Conservation (phyloP, 2,797 vertebrate species). For the Muscicapa comitata region DNA sequence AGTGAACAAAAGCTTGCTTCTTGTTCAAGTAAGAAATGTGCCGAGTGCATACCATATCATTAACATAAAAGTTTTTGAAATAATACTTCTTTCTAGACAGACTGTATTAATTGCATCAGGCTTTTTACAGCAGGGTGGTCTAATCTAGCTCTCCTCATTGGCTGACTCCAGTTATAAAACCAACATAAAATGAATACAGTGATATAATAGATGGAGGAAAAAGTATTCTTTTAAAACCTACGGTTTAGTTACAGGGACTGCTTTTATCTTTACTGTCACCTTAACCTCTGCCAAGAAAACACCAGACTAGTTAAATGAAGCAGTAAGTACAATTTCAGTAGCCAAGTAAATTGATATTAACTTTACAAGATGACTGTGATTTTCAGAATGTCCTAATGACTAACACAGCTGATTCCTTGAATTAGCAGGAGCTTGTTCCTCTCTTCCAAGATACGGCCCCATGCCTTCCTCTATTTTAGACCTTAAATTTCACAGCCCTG, state of each 20-base stretch:
- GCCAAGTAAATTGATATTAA: slow-evolving; percentile 67
- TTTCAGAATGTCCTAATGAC: slow-evolving; percentile 67
- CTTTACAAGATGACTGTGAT: slow-evolving; percentile 69
- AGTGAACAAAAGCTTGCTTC: slow-evolving; percentile 67
- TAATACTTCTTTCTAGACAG: slow-evolving; percentile 75
- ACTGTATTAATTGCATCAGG: slow-evolving; percentile 74
- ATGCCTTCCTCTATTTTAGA: slow-evolving; percentile 30
- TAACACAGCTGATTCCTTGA: slow-evolving; percentile 55
- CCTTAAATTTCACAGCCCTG: slow-evolving; percentile 31
- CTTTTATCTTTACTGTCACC: slow-evolving; percentile 75
- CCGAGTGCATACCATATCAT: slow-evolving; percentile 72
- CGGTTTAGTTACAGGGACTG: slow-evolving; percentile 75
- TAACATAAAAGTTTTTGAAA: slow-evolving; percentile 78
- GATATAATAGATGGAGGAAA: slow-evolving; percentile 62
- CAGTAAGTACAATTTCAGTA: slow-evolving; percentile 65
- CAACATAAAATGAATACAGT: slow-evolving; percentile 50
- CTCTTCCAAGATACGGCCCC: slow-evolving; percentile 8
- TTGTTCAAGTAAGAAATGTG: slow-evolving; percentile 68
- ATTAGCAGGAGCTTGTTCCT: slow-evolving; percentile 51
- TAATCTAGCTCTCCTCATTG: slow-evolving; percentile 48
- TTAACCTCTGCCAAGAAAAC: slow-evolving; percentile 74
- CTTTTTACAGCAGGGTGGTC: slow-evolving; percentile 72
- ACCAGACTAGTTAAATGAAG: slow-evolving; percentile 62
- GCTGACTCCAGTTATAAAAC: slow-evolving; percentile 59
- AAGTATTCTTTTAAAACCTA: slow-evolving; percentile 62